Evolutionary conservation across 2,888 invertebrate genomes (phyloP).

Genomic region (Calameuta filiformis): DNA sequence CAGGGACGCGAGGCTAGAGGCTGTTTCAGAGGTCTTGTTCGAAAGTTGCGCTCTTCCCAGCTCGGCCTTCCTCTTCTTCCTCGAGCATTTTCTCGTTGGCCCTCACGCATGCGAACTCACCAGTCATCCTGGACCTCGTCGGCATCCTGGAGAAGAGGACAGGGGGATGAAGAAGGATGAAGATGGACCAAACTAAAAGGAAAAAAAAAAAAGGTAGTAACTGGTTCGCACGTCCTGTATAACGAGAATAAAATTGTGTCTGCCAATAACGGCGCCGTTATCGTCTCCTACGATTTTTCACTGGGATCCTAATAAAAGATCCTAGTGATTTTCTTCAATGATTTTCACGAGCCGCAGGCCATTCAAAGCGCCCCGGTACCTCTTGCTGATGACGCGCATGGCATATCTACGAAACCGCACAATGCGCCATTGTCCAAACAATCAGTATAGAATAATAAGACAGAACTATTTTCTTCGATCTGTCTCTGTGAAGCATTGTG

Average conservation of each 20-base stretch:
- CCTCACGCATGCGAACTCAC: slow-evolving; percentile 36
- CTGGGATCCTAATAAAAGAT: background rate
- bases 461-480: background rate
- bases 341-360: background rate
- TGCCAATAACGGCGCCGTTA: background rate
- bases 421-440: slow-evolving; percentile 10
- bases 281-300: background rate
- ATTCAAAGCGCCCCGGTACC: background rate
- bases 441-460: slow-evolving; percentile 1
- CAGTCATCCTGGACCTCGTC: slow-evolving; percentile 50
- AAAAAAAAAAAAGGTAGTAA: background rate
- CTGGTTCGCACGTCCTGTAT: background rate
- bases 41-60: slow-evolving; percentile 1
- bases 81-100: slow-evolving; percentile 22
- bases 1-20: slow-evolving; percentile 14
- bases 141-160: slow-evolving; percentile 29
- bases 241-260: background rate
- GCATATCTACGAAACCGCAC: background rate
- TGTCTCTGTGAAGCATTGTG: slow-evolving; percentile 15
- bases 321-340: background rate
- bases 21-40: slow-evolving; percentile 5
- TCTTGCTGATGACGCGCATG: background rate
- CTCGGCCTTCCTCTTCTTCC: slow-evolving; percentile 14
- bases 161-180: background rate
- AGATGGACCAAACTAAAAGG: background rate